A percentile compares a stretch with the other conserved stretches of the same genome.
Evolutionary conservation across 2,113 vertebrate genomes (phyloP).

Genomic region (Ploceus nigricollis): DNA sequence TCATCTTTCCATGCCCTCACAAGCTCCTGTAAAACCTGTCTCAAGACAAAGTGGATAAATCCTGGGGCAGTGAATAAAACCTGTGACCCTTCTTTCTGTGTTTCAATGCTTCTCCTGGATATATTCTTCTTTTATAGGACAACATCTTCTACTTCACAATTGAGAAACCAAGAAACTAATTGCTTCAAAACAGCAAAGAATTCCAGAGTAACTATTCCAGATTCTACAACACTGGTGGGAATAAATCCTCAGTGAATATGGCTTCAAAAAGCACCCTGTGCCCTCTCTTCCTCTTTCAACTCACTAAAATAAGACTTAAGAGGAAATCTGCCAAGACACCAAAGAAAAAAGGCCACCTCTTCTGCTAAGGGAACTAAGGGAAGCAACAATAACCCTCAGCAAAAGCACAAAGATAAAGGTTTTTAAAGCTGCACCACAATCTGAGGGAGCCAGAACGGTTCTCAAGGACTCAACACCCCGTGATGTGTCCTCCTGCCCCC

Average conservation of each 20-base stretch:
- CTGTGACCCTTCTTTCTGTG: neutral
- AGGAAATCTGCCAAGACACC: conserved; percentile 26
- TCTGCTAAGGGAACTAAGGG: neutral
- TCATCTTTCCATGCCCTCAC: neutral
- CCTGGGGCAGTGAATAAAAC: neutral
- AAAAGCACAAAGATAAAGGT: neutral
- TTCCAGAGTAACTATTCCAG: neutral
- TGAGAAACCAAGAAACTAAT: neutral
- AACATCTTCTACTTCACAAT: neutral
- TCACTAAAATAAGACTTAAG: conserved; percentile 33
- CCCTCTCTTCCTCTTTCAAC: conserved; percentile 36
- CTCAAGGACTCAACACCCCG: neutral
- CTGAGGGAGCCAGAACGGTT: accelerated
- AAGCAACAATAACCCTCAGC: neutral
- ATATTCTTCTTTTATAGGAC: neutral
- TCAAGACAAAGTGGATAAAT: neutral
- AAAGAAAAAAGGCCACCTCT: conserved; percentile 30
- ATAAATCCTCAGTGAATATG: neutral
- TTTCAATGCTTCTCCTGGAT: neutral
- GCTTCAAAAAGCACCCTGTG: conserved; percentile 21
- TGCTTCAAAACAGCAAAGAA: neutral
- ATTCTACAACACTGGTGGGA: neutral
- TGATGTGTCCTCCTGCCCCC: neutral
- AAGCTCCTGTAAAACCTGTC: neutral
- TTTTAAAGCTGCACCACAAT: neutral